A percentile compares a stretch with the other conserved stretches of the same genome.
Evolutionary conservation across 2,888 invertebrate species (phyloP).

Genomic region (Agrenia bidenticulata): DNA sequence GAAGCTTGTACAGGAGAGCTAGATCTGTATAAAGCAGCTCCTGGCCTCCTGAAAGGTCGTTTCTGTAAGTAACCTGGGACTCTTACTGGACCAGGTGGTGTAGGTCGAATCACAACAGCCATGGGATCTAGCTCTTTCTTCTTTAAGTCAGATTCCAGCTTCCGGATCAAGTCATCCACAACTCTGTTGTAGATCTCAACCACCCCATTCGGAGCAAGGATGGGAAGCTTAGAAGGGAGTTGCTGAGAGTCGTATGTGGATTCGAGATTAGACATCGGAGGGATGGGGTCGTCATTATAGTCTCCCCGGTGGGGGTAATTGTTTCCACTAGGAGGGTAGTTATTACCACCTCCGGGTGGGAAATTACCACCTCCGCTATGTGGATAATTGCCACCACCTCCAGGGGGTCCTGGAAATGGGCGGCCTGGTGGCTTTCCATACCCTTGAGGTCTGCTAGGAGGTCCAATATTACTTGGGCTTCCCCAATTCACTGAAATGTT

Average conservation of each 20-base stretch:
- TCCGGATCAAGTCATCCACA: conserved; percentile 50
- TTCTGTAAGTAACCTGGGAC: conserved; percentile 52
- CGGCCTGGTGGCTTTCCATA: conserved; percentile 36
- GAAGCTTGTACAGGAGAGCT: conserved; percentile 5
- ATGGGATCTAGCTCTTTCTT: conserved; percentile 50
- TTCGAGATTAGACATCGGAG: conserved; percentile 43
- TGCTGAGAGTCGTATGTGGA: conserved; percentile 48
- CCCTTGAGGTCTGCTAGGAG: conserved; percentile 27
- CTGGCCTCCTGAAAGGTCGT: conserved; percentile 50
- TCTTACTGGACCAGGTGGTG: conserved; percentile 51
- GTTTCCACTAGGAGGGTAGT: conserved; percentile 22
- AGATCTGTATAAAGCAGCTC: conserved; percentile 50
- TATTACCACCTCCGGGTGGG: conserved; percentile 22
- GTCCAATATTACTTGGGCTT: conserved; percentile 21
- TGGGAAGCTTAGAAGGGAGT: conserved; percentile 50
- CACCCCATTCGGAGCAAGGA: conserved; percentile 52
- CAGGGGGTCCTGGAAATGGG: conserved; percentile 5
- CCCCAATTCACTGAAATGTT: conserved; percentile 43
- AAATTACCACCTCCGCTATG: conserved; percentile 19
- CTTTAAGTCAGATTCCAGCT: conserved; percentile 45
- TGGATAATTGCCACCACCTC: not conserved
- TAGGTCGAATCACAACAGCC: conserved; percentile 51
- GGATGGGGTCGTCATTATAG: conserved; percentile 50
- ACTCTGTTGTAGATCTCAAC: conserved; percentile 53
- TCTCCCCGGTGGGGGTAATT: conserved; percentile 41